Conservation (phyloP, 2,888 invertebrate genomes). For the Chirona hameri region DNA sequence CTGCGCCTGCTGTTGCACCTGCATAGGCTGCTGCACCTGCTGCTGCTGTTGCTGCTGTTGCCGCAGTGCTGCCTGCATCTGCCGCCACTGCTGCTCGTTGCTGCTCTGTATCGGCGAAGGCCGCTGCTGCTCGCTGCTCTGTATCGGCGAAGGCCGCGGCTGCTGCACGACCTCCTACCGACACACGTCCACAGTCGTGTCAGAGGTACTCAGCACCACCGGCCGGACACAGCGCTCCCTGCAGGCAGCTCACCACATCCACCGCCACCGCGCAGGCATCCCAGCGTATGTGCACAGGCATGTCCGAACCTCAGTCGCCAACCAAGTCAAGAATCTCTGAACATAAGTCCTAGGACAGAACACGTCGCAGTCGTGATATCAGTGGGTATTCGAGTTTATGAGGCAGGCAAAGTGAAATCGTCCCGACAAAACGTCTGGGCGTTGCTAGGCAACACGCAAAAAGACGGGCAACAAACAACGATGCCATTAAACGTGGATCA, state of each 20-base stretch:
- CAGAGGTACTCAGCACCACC: conserved; percentile 2
- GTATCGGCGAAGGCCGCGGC: conserved; percentile 25
- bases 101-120: conserved; percentile 6
- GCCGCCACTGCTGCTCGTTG: conserved; percentile 34
- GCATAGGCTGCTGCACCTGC: neutral
- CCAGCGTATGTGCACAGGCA: no score
- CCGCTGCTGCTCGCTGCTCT: conserved; percentile 4
- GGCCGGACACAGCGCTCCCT: neutral
- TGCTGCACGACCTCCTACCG: conserved; percentile 5
- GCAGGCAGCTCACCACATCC: neutral
- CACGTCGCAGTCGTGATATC: no score
- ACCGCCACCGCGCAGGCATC: neutral
- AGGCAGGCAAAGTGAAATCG: no score
- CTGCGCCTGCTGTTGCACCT: conserved; percentile 28
- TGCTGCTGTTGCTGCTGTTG: conserved; percentile 34
- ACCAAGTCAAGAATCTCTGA: no score
- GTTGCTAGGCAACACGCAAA: no score
- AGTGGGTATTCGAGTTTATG: no score
- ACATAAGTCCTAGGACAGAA: no score
- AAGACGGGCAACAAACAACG: no score
- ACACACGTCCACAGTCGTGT: neutral
- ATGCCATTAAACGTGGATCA: no score
- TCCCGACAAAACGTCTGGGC: no score
- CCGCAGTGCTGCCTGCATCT: conserved; percentile 4
- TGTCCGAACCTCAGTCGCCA: no score